phyloP scores from a whole-genome alignment of 2,888 invertebrate genomes.

The Apotomis betuletana region DNA sequence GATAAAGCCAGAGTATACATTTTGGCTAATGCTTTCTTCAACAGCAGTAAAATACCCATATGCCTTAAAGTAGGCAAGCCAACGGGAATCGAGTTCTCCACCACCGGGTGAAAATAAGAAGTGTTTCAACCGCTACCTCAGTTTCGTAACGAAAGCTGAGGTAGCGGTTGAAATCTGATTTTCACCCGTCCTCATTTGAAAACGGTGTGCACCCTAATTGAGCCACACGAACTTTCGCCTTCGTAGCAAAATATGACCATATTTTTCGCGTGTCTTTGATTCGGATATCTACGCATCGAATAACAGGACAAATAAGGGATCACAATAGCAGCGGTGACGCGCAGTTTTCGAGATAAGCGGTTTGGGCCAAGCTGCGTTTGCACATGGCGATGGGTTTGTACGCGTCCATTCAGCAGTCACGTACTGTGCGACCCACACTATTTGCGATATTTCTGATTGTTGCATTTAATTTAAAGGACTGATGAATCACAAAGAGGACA shows the following conservation, averaged over 20 bases:
- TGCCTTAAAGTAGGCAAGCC: too few species aligned
- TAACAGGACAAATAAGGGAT: conserved; percentile 64
- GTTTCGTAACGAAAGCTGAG: too few species aligned
- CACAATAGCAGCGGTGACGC: conserved; percentile 65
- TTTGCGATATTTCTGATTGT: conserved; percentile 48
- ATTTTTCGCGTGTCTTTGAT: neutral
- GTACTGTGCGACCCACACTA: conserved; percentile 51
- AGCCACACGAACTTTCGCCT: neutral
- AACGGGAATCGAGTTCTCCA: too few species aligned
- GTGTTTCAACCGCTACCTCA: too few species aligned
- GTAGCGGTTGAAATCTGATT: too few species aligned
- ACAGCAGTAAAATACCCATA: too few species aligned
- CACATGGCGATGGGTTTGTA: conserved; percentile 53
- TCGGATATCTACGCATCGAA: conserved; percentile 54
- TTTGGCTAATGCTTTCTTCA: too few species aligned
- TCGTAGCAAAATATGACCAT: neutral
- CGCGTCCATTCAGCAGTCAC: conserved; percentile 67
- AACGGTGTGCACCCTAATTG: neutral
- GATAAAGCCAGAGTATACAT: too few species aligned
- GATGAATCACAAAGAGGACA: too few species aligned
- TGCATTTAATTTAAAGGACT: neutral
- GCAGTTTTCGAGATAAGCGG: conserved; percentile 62
- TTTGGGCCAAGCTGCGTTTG: conserved; percentile 54
- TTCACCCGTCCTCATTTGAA: too few species aligned
- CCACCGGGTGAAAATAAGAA: too few species aligned